Evolutionary conservation across 2,797 vertebrate genomes (phyloP).

Genomic region (Brachyalestes nurse): DNA sequence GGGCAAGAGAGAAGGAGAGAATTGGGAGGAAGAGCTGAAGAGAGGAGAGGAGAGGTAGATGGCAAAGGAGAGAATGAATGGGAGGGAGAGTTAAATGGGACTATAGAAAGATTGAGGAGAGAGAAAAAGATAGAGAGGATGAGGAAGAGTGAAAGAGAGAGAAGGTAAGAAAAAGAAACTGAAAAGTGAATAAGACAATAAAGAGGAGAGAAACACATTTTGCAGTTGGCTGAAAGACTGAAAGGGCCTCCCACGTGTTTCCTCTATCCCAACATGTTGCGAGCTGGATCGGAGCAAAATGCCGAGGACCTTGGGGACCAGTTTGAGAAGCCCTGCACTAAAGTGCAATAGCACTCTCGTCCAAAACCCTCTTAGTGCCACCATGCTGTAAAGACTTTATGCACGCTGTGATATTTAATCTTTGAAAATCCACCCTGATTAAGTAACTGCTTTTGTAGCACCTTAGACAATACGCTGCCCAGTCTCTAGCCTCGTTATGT

Average conservation of each 20-base stretch:
- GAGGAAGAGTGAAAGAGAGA: too few species aligned
- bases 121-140: too few species aligned
- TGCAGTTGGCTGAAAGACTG: too few species aligned
- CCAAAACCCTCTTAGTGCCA: neutral
- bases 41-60: neutral
- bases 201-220: too few species aligned
- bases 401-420: neutral
- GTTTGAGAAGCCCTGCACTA: neutral
- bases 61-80: neutral
- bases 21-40: too few species aligned
- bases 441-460: neutral
- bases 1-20: neutral
- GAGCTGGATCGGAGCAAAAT: neutral
- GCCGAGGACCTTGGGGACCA: too few species aligned
- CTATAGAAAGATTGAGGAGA: too few species aligned
- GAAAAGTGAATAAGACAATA: too few species aligned
- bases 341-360: neutral
- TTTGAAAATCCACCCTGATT: neutral
- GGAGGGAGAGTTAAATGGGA: neutral
- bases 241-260: too few species aligned
- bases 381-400: neutral
- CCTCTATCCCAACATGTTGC: neutral
- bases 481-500: neutral
- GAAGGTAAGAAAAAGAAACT: too few species aligned
- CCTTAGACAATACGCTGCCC: neutral